phyloP scores from a whole-genome alignment of 2,888 invertebrate species.

The Cephus rjabovi region DNA sequence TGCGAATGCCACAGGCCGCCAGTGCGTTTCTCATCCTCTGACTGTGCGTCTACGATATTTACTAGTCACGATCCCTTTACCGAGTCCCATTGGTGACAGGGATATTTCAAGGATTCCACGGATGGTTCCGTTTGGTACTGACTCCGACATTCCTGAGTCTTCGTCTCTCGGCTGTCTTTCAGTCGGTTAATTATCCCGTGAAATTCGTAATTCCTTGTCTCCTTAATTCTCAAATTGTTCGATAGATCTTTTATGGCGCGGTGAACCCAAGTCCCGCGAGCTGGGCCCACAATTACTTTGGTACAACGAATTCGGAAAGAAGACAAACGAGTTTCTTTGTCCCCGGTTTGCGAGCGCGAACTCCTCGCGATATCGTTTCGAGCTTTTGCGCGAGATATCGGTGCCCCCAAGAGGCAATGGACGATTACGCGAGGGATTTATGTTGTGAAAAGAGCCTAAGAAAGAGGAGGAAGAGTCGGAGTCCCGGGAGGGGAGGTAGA shows the following conservation, averaged over 20 bases:
- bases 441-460: conserved; percentile 34
- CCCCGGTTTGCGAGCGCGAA: not conserved
- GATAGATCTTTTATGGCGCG: not conserved
- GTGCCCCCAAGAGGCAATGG: conserved; percentile 2
- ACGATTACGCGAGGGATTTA: conserved; percentile 4
- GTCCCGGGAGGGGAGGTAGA: conserved; percentile 27
- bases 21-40: not conserved
- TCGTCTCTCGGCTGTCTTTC: not conserved
- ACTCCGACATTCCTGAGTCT: not conserved
- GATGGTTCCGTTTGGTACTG: not conserved
- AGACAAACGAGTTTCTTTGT: not conserved
- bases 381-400: conserved; percentile 6
- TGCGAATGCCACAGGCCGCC: not conserved
- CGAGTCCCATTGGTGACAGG: not conserved
- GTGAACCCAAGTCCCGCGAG: not conserved
- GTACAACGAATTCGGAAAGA: not conserved
- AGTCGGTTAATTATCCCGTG: not conserved
- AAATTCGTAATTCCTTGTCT: not conserved
- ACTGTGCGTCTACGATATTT: not conserved
- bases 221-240: not conserved
- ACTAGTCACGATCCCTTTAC: not conserved
- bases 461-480: conserved; percentile 27
- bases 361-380: not conserved
- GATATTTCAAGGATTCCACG: not conserved
- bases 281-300: not conserved